Conservation (phyloP, 1,140 invertebrate genomes). For the Streblospio benedicti region DNA sequence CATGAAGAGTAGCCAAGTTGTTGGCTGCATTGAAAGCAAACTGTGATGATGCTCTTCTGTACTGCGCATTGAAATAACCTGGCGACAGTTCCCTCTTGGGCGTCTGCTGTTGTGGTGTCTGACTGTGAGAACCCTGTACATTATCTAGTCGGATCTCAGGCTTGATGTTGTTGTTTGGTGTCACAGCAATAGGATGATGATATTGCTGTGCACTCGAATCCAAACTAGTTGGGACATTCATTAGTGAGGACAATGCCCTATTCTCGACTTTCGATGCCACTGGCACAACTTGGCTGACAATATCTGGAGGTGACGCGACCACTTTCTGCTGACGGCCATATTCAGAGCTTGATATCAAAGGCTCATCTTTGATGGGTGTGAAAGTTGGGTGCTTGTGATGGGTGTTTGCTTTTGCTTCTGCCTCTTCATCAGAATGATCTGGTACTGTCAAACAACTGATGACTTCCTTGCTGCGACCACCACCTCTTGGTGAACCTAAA, state of each 20-base stretch:
- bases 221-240: background rate
- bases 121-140: background rate
- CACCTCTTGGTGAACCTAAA: conserved; percentile 3
- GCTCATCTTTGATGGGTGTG: conserved; percentile 35
- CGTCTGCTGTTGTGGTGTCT: background rate
- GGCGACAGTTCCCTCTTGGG: background rate
- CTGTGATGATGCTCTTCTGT: background rate
- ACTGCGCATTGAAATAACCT: background rate
- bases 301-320: background rate
- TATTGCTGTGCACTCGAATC: too few relatives aligned
- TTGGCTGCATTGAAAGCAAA: conserved; percentile 14
- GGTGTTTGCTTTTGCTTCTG: conserved; percentile 39
- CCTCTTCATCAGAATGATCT: conserved; percentile 62
- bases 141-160: background rate
- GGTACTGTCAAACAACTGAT: conserved; percentile 73
- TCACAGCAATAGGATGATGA: too few relatives aligned
- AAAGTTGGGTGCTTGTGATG: conserved; percentile 24
- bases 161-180: too few relatives aligned
- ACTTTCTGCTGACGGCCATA: background rate
- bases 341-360: background rate
- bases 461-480: conserved; percentile 58
- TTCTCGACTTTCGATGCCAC: background rate
- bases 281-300: background rate
- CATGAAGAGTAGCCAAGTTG: conserved; percentile 6
- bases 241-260: background rate